A percentile compares a stretch with the other conserved stretches of the same genome.
These are phyloP conservation scores for Laterallus jamaicensis DNA, from an alignment of 2,113 vertebrate genomes.

Conservation along the genomic window DNA sequence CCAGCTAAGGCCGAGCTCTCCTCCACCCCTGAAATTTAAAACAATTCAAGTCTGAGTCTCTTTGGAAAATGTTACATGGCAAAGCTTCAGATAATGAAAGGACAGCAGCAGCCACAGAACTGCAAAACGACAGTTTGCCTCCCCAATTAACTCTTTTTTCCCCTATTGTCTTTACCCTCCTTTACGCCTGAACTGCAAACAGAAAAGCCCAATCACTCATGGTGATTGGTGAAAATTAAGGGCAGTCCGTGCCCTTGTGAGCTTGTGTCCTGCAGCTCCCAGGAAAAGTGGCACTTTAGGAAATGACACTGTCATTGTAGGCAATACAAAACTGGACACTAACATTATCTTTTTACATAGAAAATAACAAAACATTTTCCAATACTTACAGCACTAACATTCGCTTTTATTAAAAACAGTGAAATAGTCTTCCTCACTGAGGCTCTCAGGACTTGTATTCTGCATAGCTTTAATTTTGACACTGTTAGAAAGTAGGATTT, in stretches of 20 bases:
- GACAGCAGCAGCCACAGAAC: background rate
- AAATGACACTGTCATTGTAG: background rate
- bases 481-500: background rate
- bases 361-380: background rate
- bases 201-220: background rate
- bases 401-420: background rate
- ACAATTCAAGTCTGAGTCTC: background rate
- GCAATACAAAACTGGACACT: background rate
- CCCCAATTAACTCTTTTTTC: background rate
- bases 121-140: background rate
- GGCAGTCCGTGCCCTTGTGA: background rate
- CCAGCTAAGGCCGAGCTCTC: conserved; percentile 90
- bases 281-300: background rate
- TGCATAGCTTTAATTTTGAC: background rate
- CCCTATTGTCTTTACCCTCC: background rate
- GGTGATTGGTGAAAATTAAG: background rate
- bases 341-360: background rate
- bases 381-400: background rate
- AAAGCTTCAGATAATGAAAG: background rate
- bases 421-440: background rate
- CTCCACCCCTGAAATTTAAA: conserved; percentile 86
- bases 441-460: background rate
- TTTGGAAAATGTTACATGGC: background rate
- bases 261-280: background rate
- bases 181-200: background rate